Conservation (phyloP, 2,113 vertebrate species). For the Malurus cyaneus region DNA sequence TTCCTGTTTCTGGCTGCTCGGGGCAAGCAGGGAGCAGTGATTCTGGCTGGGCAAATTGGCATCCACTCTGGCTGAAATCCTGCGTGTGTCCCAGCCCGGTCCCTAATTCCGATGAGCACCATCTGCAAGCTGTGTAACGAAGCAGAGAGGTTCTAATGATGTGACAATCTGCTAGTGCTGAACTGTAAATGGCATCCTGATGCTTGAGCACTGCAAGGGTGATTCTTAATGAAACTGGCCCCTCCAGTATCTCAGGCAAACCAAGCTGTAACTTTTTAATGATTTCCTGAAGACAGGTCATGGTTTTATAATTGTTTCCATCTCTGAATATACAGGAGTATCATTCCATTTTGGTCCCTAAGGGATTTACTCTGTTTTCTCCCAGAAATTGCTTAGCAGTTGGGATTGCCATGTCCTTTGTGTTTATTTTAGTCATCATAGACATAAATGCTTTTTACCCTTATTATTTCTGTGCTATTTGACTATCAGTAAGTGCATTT, state of each 20-base stretch:
- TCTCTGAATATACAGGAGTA: background rate
- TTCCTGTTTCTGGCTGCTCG: background rate
- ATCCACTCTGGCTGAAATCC: background rate
- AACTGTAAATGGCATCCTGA: constrained; percentile 26
- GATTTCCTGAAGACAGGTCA: background rate
- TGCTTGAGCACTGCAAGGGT: background rate
- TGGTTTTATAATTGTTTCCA: background rate
- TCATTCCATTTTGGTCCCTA: background rate
- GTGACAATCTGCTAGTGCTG: background rate
- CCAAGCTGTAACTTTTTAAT: constrained; percentile 34
- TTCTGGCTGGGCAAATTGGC: constrained; percentile 11
- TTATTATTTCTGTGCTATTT: background rate
- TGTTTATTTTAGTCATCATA: background rate
- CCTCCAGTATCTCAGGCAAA: background rate
- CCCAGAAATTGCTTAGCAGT: background rate
- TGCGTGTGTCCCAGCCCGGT: background rate
- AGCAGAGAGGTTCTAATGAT: background rate
- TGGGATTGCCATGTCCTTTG: background rate
- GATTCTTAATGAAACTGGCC: background rate
- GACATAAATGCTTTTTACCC: background rate
- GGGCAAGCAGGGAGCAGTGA: background rate
- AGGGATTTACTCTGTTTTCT: background rate
- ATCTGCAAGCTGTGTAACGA: background rate
- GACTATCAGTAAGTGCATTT: background rate
- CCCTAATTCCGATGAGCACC: background rate